These are phyloP conservation scores for Caerostris darwini DNA, from an alignment of 1,140 invertebrate genomes.

Conservation along the genomic window DNA sequence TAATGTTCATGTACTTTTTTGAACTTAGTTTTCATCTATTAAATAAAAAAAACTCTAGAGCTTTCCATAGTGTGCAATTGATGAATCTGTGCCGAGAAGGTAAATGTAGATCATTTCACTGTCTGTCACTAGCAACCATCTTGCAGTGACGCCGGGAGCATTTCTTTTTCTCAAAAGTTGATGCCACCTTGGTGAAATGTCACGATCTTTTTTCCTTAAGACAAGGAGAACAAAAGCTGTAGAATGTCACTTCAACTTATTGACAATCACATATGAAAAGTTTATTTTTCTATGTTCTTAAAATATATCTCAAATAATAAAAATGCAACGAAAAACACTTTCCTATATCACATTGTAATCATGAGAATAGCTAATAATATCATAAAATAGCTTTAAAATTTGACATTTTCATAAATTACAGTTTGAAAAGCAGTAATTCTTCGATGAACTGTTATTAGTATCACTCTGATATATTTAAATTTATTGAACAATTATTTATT, in stretches of 20 bases:
- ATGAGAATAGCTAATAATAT: too few species aligned
- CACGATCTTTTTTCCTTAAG: not conserved
- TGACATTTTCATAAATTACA: too few species aligned
- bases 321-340: too few species aligned
- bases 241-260: constrained; percentile 3
- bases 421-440: too few species aligned
- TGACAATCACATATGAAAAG: not conserved
- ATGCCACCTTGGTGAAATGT: not conserved
- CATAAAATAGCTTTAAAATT: too few species aligned
- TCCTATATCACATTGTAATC: too few species aligned
- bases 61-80: not conserved
- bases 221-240: not conserved
- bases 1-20: not conserved
- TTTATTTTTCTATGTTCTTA: not conserved
- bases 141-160: not conserved
- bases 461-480: too few species aligned
- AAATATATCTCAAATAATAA: not conserved
- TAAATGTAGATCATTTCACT: not conserved
- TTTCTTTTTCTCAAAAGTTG: not conserved
- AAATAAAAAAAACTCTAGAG: not conserved
- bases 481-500: too few species aligned
- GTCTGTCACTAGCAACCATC: not conserved
- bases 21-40: not conserved
- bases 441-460: too few species aligned
- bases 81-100: not conserved